Evolutionary conservation across 2,113 vertebrate genomes (phyloP), one percentile per base, ranked within the genome.

Genomic region (Cardinalis cardinalis): DNA sequence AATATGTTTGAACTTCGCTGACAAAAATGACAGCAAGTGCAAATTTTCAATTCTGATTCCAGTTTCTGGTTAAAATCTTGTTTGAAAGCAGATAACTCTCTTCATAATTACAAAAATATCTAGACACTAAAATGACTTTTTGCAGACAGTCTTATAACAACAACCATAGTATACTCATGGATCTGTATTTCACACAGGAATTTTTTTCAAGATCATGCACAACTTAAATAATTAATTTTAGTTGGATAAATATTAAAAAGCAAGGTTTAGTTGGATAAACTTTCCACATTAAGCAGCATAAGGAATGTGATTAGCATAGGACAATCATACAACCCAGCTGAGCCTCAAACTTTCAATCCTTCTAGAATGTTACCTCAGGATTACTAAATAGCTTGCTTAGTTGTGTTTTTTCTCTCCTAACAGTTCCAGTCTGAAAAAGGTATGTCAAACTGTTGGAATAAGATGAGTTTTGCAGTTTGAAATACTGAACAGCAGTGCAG

Each of bases 331-430:
- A 84, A 89, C 44, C 46, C 52, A 92, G 87, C 49, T 85, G 56
- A 93, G 73, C 44, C 78, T 87, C 66, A 68, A 90, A 65, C 70
- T 95, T 95, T 81, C 84, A 91, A 55, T 96, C 87, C 55, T 73
- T 88, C 86, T 83, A 19, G 41, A 93, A 82, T 56, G 40, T 85
- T 97, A 96, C 89, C 63, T 95, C 52, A 40, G 87, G 93, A 93
- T 96, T 96, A 95, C 70, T 96, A 95, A 97, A 95, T 52, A 91
- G 61, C 55, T 87, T 96, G 40, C 73, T 96, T 96, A 92, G 84
- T 66, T 95, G 92, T 60, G 84, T 69, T 76, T 97, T 96, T 92
- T 95, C 70, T 77, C 55, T 71, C 59, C 24, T 87, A 95, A 92
- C 17, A 65, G 59, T 76, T 96, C 72, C 71, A 92, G 83, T 95